Conservation (phyloP, 2,797 vertebrate genomes). For the Schizopygopsis pylzovi region DNA sequence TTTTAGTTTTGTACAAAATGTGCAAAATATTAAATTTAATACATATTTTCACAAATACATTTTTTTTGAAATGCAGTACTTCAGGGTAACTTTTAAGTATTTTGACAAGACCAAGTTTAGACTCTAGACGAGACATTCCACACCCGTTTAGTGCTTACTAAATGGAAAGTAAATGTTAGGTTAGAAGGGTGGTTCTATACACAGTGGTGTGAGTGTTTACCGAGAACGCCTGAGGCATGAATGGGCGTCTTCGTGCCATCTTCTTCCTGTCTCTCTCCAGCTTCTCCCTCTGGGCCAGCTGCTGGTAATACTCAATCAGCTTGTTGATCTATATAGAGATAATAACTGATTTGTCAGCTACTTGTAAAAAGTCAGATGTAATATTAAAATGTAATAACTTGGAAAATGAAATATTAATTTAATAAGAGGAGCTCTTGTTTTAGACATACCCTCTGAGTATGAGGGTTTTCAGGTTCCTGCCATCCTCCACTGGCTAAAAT, state of each 20-base stretch:
- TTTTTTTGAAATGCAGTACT: too few relatives aligned
- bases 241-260: constrained; percentile 91
- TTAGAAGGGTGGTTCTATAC: neutral
- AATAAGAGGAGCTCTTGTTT: neutral
- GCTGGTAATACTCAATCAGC: constrained; percentile 97
- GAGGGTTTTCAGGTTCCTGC: constrained; percentile 97
- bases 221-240: constrained; percentile 96
- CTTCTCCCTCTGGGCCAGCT: constrained; percentile 96
- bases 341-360: neutral
- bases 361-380: neutral
- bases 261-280: constrained; percentile 97
- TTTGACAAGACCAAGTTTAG: neutral
- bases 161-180: constrained; percentile 6
- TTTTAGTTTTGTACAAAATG: neutral
- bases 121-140: neutral
- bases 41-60: neutral
- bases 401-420: neutral
- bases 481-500: constrained; percentile 94
- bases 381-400: neutral
- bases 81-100: neutral
- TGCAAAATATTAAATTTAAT: neutral
- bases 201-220: constrained; percentile 77
- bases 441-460: constrained; percentile 89
- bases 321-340: constrained; percentile 89
- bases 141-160: neutral